These are phyloP conservation scores for Dendroctonus ponderosae DNA, from an alignment of 1,140 invertebrate species.

Conservation along the genomic window DNA sequence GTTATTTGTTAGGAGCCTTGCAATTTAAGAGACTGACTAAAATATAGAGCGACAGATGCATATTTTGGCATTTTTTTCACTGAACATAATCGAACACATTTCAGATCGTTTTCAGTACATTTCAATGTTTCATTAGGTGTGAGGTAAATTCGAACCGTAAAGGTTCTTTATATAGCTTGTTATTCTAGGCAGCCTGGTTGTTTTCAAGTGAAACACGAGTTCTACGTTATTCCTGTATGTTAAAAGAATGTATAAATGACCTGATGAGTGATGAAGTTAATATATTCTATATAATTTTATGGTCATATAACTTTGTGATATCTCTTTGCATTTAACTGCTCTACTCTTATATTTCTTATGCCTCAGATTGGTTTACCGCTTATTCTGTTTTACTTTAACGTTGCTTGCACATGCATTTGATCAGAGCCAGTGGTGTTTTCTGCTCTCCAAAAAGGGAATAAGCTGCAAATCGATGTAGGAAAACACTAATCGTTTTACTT, in stretches of 20 bases:
- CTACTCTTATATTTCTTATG: neutral
- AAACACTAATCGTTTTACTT: constrained; percentile 13
- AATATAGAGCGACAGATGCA: no score
- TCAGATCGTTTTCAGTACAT: neutral
- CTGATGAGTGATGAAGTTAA: constrained; percentile 41
- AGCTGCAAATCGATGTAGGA: neutral
- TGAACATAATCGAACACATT: no score
- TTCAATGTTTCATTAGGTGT: neutral
- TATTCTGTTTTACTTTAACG: constrained; percentile 24
- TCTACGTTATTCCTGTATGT: constrained; percentile 27
- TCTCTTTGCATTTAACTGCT: constrained; percentile 35
- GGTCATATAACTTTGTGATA: constrained; percentile 43
- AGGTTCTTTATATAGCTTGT: neutral
- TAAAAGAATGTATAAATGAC: constrained; percentile 41
- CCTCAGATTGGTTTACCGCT: constrained; percentile 18
- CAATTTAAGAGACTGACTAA: no score
- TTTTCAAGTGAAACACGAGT: constrained; percentile 9
- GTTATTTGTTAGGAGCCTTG: neutral
- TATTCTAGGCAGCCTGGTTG: neutral
- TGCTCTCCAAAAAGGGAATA: neutral
- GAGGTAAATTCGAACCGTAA: neutral
- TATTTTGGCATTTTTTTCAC: no score
- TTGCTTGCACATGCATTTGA: constrained; percentile 9
- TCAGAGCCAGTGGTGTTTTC: constrained; percentile 5
- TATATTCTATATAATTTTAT: constrained; percentile 37